Evolutionary conservation across 2,888 invertebrate genomes (phyloP).

Genomic region (Pecten maximus): DNA sequence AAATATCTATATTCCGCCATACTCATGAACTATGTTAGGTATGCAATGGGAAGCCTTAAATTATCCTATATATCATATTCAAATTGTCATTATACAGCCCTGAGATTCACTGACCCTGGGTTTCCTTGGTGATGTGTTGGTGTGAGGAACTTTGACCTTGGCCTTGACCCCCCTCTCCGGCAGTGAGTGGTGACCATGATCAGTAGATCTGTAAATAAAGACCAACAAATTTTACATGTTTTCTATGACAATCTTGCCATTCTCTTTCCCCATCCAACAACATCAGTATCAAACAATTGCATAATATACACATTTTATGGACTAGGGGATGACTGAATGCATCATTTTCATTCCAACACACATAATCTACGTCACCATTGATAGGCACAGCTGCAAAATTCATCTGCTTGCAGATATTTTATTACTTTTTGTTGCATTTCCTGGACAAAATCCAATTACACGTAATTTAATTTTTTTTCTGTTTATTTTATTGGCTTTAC

Average conservation of each 20-base stretch:
- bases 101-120: not conserved
- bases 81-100: no score
- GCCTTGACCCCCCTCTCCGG: not conserved
- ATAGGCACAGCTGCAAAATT: not conserved
- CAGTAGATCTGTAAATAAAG: not conserved
- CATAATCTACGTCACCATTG: not conserved
- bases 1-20: no score
- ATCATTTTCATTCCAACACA: not conserved
- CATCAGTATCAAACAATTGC: not conserved
- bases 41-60: no score
- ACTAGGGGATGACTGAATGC: not conserved
- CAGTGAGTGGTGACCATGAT: constrained; percentile 5
- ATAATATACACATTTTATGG: not conserved
- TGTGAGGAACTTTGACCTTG: constrained; percentile 28
- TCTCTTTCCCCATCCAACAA: not conserved
- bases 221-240: not conserved
- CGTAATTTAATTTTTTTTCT: not conserved
- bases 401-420: not conserved
- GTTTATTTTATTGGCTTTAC: not conserved
- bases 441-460: not conserved
- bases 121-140: constrained; percentile 15
- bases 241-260: no score
- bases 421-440: not conserved
- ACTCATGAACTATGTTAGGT: no score
- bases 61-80: not conserved